Evolutionary conservation across 2,113 vertebrate species (phyloP).

Genomic region (Ondatra zibethicus): DNA sequence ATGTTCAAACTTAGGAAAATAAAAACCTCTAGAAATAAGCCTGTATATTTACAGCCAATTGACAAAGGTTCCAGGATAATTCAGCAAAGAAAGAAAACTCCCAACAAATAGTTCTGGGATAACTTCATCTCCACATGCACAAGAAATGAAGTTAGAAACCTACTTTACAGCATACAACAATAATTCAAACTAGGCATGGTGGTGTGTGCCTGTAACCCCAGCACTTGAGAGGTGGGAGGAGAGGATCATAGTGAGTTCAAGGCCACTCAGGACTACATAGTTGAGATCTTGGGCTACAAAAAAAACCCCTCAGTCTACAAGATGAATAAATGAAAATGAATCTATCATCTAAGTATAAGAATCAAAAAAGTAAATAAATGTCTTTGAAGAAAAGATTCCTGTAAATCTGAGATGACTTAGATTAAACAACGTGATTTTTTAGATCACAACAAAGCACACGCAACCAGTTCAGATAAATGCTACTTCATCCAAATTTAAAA

Average conservation of each 20-base stretch:
- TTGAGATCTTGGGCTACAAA: background rate
- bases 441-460: constrained; percentile 40
- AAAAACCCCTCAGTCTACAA: background rate
- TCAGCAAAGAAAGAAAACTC: constrained; percentile 10
- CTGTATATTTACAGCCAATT: constrained; percentile 9
- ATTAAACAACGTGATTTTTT: constrained; percentile 12
- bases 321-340: constrained; percentile 9
- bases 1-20: constrained; percentile 14
- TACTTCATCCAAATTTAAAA: constrained; percentile 57
- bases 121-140: constrained; percentile 23
- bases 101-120: background rate
- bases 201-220: background rate
- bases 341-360: constrained; percentile 30
- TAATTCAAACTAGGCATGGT: background rate
- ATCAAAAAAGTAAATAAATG: constrained; percentile 55
- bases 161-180: constrained; percentile 7
- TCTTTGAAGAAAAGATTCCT: constrained; percentile 47
- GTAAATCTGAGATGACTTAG: constrained; percentile 30
- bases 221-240: background rate
- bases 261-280: background rate
- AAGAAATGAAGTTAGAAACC: constrained; percentile 14
- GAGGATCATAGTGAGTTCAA: background rate
- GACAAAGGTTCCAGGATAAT: background rate
- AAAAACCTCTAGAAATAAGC: constrained; percentile 30
- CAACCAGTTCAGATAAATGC: constrained; percentile 28